phyloP scores from a whole-genome alignment of 2,113 vertebrate genomes.

The Rhabdomys dilectus region DNA sequence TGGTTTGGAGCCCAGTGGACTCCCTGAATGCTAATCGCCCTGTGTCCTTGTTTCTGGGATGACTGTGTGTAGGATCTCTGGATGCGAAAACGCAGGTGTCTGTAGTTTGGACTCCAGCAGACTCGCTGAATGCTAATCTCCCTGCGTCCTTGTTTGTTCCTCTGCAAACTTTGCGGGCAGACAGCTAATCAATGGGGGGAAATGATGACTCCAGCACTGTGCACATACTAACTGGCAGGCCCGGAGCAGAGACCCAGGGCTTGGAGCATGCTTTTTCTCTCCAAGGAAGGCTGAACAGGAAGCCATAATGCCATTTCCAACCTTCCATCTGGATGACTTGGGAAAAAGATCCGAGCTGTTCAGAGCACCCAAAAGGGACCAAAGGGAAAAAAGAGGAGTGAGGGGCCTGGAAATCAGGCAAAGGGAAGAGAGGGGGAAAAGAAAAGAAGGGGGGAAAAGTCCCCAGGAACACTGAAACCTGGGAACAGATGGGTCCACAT shows the following conservation, averaged over 20 bases:
- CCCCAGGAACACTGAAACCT: neutral
- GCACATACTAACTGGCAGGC: conserved; percentile 82
- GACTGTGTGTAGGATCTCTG: neutral
- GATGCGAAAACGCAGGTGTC: conserved; percentile 78
- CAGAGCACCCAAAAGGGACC: neutral
- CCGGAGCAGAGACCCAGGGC: conserved; percentile 53
- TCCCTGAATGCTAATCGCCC: conserved; percentile 86
- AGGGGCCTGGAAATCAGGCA: neutral
- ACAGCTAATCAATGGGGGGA: conserved; percentile 91
- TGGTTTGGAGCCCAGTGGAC: conserved; percentile 79
- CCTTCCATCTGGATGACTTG: neutral
- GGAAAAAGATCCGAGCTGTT: neutral
- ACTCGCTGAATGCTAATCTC: conserved; percentile 86
- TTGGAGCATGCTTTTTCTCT: conserved; percentile 34
- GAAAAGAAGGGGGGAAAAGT: neutral
- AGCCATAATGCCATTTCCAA: conserved; percentile 65
- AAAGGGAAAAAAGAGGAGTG: neutral
- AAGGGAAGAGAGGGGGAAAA: neutral
- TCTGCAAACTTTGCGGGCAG: conserved; percentile 86
- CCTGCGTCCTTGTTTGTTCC: conserved; percentile 88
- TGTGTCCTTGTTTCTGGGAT: conserved; percentile 86
- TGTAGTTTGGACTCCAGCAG: conserved; percentile 80
- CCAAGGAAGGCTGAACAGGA: conserved; percentile 63
- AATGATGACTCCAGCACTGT: conserved; percentile 86
- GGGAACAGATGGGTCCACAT: neutral